These are phyloP conservation scores for Brachionus asplanchnoidis DNA, from an alignment of 1,140 invertebrate species.

Conservation along the genomic window DNA sequence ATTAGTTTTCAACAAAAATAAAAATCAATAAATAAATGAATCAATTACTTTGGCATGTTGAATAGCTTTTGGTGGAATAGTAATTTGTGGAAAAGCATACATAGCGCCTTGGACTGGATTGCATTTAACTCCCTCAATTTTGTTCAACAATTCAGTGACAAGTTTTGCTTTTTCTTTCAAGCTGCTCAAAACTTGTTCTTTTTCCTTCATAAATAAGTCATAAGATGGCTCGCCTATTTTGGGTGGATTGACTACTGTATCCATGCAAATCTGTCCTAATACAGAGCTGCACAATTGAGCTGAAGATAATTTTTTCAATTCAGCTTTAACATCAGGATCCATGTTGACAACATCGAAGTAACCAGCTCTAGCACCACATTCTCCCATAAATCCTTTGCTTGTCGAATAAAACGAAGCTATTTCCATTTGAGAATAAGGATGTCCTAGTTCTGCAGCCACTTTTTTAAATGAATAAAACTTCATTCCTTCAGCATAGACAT, in stretches of 20 bases:
- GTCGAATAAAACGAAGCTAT: constrained; percentile 91
- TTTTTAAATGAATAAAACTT: constrained; percentile 92
- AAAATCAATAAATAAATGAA: constrained; percentile 68
- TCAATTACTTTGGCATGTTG: constrained; percentile 55
- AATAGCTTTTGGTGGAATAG: constrained; percentile 58
- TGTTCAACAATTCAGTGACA: constrained; percentile 83
- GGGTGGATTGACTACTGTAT: constrained; percentile 58
- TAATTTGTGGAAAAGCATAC: constrained; percentile 80
- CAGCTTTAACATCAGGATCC: constrained; percentile 69
- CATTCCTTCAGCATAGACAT: constrained; percentile 81
- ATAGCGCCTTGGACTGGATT: constrained; percentile 74
- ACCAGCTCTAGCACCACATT: constrained; percentile 53
- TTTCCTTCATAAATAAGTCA: constrained; percentile 64
- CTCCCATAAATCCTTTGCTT: constrained; percentile 78
- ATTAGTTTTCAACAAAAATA: neutral
- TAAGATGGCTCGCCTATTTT: constrained; percentile 73
- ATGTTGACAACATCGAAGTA: constrained; percentile 86
- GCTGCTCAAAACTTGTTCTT: constrained; percentile 70
- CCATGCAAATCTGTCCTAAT: constrained; percentile 27
- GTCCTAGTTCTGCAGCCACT: constrained; percentile 78
- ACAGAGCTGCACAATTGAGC: constrained; percentile 40
- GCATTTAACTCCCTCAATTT: constrained; percentile 78
- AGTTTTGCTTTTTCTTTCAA: constrained; percentile 72
- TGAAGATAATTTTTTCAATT: constrained; percentile 71
- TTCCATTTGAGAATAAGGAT: constrained; percentile 75